Conservation (phyloP, 2,113 vertebrate species). For the Prinia subflava region DNA sequence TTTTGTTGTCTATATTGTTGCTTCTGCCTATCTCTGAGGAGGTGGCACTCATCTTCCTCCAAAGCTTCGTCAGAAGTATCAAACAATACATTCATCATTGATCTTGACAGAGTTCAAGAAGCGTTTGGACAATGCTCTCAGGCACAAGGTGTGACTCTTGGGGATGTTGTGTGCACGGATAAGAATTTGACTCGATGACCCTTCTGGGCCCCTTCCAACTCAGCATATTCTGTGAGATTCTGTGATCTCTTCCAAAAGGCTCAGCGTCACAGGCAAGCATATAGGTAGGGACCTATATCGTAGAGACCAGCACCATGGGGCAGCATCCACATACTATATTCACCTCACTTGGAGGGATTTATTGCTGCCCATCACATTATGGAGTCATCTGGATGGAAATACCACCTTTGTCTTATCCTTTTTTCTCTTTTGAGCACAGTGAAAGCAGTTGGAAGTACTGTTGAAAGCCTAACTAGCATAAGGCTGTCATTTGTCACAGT, state of each 20-base stretch:
- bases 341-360: background rate
- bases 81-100: background rate
- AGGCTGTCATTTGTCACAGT: background rate
- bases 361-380: background rate
- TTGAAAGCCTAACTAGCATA: background rate
- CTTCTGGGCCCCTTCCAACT: background rate
- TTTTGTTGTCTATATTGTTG: background rate
- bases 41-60: background rate
- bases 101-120: background rate
- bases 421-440: background rate
- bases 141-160: background rate
- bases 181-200: background rate
- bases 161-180: background rate
- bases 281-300: background rate
- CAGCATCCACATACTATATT: background rate
- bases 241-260: background rate
- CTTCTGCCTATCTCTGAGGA: background rate
- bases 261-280: background rate
- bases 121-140: background rate
- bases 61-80: background rate
- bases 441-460: background rate
- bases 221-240: background rate
- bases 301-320: rapidly evolving
- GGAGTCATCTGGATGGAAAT: background rate
- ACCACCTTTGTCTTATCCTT: background rate